phyloP scores from a whole-genome alignment of 2,888 invertebrate genomes.

The Dysmachus trigonus region DNA sequence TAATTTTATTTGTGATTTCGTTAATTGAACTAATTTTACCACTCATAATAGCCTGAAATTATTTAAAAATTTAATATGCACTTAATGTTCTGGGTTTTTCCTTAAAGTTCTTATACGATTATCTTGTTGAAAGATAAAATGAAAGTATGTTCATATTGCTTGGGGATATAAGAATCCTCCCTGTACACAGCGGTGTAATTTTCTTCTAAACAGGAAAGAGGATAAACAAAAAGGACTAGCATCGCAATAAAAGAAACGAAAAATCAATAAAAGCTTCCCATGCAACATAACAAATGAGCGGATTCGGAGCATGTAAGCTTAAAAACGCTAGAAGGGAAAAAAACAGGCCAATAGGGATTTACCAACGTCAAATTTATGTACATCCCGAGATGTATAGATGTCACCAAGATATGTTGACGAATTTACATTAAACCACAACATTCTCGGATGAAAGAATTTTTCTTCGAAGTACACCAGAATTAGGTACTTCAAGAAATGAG shows the following conservation, averaged over 20 bases:
- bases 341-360: slow-evolving; percentile 11
- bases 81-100: background rate
- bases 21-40: too few species aligned
- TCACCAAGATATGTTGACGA: slow-evolving; percentile 5
- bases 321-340: background rate
- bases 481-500: background rate
- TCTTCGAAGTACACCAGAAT: background rate
- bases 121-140: background rate
- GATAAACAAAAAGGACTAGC: background rate
- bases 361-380: slow-evolving; percentile 20
- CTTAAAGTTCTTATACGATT: background rate
- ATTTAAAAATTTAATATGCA: background rate
- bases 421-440: slow-evolving; percentile 24
- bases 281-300: slow-evolving; percentile 8
- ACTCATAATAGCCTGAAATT: background rate
- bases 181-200: background rate
- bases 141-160: background rate
- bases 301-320: background rate
- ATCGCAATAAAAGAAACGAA: background rate
- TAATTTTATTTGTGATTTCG: too few species aligned
- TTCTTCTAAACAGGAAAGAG: background rate
- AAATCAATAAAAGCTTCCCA: slow-evolving; percentile 9
- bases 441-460: background rate
- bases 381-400: background rate
- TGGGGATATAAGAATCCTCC: background rate